Percentiles rank a stretch among this genome's conserved stretches.
These are phyloP conservation scores for Drosophila arizonae DNA, from an alignment of 1,140 invertebrate genomes.

Conservation along the genomic window DNA sequence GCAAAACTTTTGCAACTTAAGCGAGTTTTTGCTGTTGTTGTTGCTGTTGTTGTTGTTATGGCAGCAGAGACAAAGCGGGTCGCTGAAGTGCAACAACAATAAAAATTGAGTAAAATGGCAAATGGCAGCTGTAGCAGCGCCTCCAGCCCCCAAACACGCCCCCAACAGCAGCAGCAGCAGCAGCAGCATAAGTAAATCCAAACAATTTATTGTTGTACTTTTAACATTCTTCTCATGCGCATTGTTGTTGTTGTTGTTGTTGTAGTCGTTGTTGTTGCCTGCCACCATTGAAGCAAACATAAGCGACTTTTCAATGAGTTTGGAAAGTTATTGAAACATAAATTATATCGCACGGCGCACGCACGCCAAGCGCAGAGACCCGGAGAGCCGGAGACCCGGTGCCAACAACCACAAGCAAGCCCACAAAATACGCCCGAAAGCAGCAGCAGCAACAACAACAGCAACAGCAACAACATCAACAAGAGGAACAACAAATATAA, in stretches of 20 bases:
- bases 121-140: constrained; percentile 59
- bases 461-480: constrained; percentile 53
- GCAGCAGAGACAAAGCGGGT: constrained; percentile 68
- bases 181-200: constrained; percentile 70
- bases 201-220: constrained; percentile 81
- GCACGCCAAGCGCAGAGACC: constrained; percentile 65
- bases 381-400: constrained; percentile 1
- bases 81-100: constrained; percentile 77
- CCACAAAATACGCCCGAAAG: constrained; percentile 42
- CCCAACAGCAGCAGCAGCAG: background rate
- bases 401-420: constrained; percentile 43
- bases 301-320: constrained; percentile 80
- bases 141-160: background rate
- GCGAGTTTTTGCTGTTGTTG: constrained; percentile 53
- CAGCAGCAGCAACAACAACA: constrained; percentile 23
- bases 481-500: constrained; percentile 50
- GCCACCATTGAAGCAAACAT: constrained; percentile 78
- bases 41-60: constrained; percentile 13
- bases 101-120: constrained; percentile 81
- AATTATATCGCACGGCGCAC: constrained; percentile 79
- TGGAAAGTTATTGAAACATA: constrained; percentile 80
- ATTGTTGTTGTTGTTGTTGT: constrained; percentile 52
- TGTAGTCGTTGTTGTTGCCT: constrained; percentile 40
- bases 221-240: constrained; percentile 75
- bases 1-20: constrained; percentile 79